Conservation (phyloP, 2,888 invertebrate genomes). For the Drosophila multiciliata region DNA sequence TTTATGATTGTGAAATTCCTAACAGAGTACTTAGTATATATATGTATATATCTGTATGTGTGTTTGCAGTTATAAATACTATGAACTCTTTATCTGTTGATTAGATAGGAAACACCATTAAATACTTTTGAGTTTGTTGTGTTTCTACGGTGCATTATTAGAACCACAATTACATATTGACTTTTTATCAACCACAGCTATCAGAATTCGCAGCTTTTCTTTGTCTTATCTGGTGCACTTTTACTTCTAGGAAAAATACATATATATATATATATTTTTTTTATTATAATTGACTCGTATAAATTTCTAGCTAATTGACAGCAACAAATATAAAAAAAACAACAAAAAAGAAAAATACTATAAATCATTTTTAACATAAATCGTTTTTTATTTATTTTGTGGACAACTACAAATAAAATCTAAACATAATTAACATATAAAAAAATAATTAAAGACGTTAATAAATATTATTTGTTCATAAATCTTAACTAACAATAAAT, state of each 20-base stretch:
- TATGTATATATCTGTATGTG: not conserved
- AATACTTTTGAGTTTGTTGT: conserved; percentile 23
- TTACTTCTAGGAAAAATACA: conserved; percentile 15
- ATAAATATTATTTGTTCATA: conserved; percentile 58
- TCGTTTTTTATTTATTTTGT: conserved; percentile 51
- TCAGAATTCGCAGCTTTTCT: conserved; percentile 23
- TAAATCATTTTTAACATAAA: conserved; percentile 58
- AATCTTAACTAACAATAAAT: conserved; percentile 54
- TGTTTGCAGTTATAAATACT: not conserved
- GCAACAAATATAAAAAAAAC: not conserved
- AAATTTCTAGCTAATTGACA: conserved; percentile 12
- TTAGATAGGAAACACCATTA: conserved; percentile 56
- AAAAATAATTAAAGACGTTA: conserved; percentile 52
- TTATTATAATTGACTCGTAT: not conserved
- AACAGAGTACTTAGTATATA: conserved; percentile 10
- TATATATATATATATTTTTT: conserved; percentile 5
- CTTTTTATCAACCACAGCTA: conserved; percentile 50
- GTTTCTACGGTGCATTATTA: conserved; percentile 40
- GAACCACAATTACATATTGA: conserved; percentile 63
- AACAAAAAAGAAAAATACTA: not conserved
- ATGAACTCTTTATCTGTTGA: conserved; percentile 32
- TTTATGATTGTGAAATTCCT: conserved; percentile 50
- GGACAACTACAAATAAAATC: conserved; percentile 22
- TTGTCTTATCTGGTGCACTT: conserved; percentile 45
- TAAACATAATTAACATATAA: conserved; percentile 67